phyloP scores from a whole-genome alignment of 2,113 vertebrate genomes.

The Conger conger region DNA sequence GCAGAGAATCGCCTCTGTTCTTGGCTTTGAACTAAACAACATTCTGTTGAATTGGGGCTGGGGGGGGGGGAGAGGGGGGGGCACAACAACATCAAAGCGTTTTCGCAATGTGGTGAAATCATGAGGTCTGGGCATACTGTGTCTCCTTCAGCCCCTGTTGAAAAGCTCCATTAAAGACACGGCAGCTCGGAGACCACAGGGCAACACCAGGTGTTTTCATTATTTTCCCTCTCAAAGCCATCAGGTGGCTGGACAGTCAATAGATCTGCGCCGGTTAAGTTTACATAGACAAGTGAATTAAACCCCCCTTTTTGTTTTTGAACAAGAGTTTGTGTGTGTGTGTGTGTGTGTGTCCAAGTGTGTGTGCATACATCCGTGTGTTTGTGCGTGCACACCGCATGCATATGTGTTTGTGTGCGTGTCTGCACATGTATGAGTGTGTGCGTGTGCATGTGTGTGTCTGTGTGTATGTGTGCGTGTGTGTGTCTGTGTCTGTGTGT shows the following conservation, averaged over 20 bases:
- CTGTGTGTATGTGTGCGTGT: slow-evolving; percentile 22
- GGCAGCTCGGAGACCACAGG: slow-evolving; percentile 45
- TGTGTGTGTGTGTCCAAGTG: not conserved
- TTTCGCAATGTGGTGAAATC: slow-evolving; percentile 73
- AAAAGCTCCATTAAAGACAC: slow-evolving; percentile 64
- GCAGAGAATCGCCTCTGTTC: slow-evolving; percentile 81
- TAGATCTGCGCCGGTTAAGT: slow-evolving; percentile 49
- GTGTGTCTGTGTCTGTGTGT: not conserved
- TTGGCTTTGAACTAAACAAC: slow-evolving; percentile 85
- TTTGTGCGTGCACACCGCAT: too few relatives aligned
- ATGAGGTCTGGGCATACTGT: slow-evolving; percentile 68
- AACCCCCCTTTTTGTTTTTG: slow-evolving; percentile 26
- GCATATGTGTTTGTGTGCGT: too few relatives aligned
- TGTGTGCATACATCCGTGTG: slow-evolving; percentile 13
- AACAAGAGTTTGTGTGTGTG: slow-evolving; percentile 12
- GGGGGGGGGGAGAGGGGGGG: slow-evolving; percentile 45
- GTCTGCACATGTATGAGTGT: slow-evolving; percentile 18
- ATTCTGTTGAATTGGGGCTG: slow-evolving; percentile 79
- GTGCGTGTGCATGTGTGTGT: too few relatives aligned
- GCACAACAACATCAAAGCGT: slow-evolving; percentile 75
- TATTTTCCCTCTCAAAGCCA: slow-evolving; percentile 50
- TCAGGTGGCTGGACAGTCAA: slow-evolving; percentile 62
- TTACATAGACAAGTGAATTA: slow-evolving; percentile 45
- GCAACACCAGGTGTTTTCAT: slow-evolving; percentile 52
- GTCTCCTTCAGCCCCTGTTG: slow-evolving; percentile 67